Evolutionary conservation across 2,113 vertebrate species (phyloP).

Genomic region (Thamnaconus septentrionalis): DNA sequence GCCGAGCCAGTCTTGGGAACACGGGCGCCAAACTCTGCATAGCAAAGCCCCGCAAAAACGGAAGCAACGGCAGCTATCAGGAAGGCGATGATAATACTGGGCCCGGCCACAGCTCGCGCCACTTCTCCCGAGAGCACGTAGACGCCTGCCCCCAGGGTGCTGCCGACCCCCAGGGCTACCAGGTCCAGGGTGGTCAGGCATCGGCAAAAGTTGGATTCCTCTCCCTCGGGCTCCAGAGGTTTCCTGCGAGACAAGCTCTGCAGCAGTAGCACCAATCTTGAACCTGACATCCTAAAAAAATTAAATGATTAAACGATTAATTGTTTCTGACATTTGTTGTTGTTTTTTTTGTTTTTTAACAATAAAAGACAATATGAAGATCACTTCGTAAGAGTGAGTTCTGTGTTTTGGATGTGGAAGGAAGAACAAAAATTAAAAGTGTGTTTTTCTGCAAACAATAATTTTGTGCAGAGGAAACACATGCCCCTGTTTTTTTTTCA

Average conservation of each 20-base stretch:
- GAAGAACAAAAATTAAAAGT: too few species aligned
- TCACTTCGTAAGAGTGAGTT: too few species aligned
- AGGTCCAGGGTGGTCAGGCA: slow-evolving; percentile 83
- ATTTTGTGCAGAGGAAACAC: too few species aligned
- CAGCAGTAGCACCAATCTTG: slow-evolving; percentile 48
- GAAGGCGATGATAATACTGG: slow-evolving; percentile 84
- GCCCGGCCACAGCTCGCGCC: slow-evolving; percentile 77
- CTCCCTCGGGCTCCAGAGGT: slow-evolving; percentile 55
- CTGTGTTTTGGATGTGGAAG: too few species aligned
- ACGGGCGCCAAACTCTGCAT: slow-evolving; percentile 81
- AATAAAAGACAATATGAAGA: too few species aligned
- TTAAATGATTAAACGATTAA: too few species aligned
- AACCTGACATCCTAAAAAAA: slow-evolving; percentile 54
- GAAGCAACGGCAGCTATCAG: slow-evolving; percentile 83
- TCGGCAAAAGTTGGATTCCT: slow-evolving; percentile 73
- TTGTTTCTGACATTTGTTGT: too few species aligned
- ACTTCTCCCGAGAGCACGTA: slow-evolving; percentile 86
- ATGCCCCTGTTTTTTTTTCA: too few species aligned
- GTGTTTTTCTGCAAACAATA: too few species aligned
- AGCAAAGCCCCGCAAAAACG: slow-evolving; percentile 83
- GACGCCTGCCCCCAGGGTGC: slow-evolving; percentile 84
- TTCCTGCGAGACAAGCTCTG: slow-evolving; percentile 77
- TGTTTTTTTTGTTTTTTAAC: too few species aligned
- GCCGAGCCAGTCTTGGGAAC: slow-evolving; percentile 84
- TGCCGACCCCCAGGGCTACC: slow-evolving; percentile 82